Base-by-base conservation (phyloP, 30 jellyfish, hydroid and myxozoan genomes). In the Aurelia coerulea region DNA sequence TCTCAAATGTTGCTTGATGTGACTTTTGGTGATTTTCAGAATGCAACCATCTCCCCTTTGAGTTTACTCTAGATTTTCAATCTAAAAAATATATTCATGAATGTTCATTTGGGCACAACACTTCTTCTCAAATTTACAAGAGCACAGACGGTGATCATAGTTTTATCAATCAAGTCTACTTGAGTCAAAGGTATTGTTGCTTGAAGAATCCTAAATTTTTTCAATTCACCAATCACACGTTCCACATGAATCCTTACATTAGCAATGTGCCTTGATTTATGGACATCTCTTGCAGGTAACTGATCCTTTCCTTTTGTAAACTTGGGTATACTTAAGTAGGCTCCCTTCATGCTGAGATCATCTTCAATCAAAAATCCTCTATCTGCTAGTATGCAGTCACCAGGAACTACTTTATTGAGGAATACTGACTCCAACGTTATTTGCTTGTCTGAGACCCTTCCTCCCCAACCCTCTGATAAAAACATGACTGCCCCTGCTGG, bases 381-480 rank as follows among this genome's bases (percentile, higher is more conserved):
- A 34, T 84, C 96, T 17, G 96, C 97, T 83, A 84, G 31, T 9
- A 90, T 73, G 42, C 68, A 73, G 66, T 89, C 96, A 39, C 87
- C 97, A 35, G 53, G 58, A 51, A 81, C 97, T 64, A 73, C 42
- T 34, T 69, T 58, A 67, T 81, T 71, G 53, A 59, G 74, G 72
- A 80, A 81, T n/a, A 86, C 96, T 56, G 87, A 59, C 32, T 89
- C 90, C 58, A 73, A 58, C 14, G 78, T 53, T 14, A 89, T 59
- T 58, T 11, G 70, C 35, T 72, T 63, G 78, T 80, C 97, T 6
- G 96, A 35, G 31, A 86, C 85, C 37, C 97, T 69, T 41, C 97
- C 90, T n/a, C 93, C 93, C 46, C 60, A 88, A 56, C 77, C 46
- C 31, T 88, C 66, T 56, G 96, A 88, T 16, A 78, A 54, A 56